These are phyloP conservation scores for Sphinx pinastri DNA, from an alignment of 2,888 invertebrate genomes.

Conservation along the genomic window DNA sequence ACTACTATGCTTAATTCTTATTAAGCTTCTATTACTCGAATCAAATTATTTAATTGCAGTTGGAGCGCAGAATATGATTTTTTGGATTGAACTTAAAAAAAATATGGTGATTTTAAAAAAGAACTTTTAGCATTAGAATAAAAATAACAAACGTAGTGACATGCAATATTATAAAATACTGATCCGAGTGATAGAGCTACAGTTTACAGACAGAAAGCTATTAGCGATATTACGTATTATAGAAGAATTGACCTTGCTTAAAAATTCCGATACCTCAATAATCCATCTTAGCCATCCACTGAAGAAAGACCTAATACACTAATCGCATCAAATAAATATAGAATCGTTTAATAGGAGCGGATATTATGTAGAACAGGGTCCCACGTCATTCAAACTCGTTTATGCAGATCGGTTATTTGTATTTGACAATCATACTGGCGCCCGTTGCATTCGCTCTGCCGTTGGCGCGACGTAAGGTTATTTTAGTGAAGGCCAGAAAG, in stretches of 20 bases:
- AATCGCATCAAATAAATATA: background rate
- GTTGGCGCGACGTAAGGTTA: slow-evolving; percentile 16
- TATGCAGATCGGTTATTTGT: slow-evolving; percentile 22
- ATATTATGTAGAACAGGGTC: slow-evolving; percentile 15
- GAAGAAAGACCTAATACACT: background rate
- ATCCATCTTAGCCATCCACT: background rate
- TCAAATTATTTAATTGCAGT: background rate
- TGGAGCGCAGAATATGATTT: background rate
- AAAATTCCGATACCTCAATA: background rate
- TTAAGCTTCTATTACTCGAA: background rate
- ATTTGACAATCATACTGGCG: slow-evolving; percentile 23
- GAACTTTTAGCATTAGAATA: too few relatives aligned
- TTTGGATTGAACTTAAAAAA: too few relatives aligned
- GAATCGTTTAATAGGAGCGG: slow-evolving; percentile 12
- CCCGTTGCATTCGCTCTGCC: slow-evolving; percentile 13
- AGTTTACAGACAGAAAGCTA: too few relatives aligned
- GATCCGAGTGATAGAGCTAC: too few relatives aligned
- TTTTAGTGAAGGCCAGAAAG: slow-evolving; percentile 22
- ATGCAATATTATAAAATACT: too few relatives aligned
- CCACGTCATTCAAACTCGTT: slow-evolving; percentile 21
- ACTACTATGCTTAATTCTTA: background rate
- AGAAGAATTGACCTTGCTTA: too few relatives aligned
- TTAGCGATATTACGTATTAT: too few relatives aligned
- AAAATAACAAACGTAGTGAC: too few relatives aligned
- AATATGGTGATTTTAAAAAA: too few relatives aligned